Evolutionary conservation across 2,888 invertebrate genomes (phyloP), one percentile per base, ranked within the genome.

Genomic region (Cylloceria caligata): DNA sequence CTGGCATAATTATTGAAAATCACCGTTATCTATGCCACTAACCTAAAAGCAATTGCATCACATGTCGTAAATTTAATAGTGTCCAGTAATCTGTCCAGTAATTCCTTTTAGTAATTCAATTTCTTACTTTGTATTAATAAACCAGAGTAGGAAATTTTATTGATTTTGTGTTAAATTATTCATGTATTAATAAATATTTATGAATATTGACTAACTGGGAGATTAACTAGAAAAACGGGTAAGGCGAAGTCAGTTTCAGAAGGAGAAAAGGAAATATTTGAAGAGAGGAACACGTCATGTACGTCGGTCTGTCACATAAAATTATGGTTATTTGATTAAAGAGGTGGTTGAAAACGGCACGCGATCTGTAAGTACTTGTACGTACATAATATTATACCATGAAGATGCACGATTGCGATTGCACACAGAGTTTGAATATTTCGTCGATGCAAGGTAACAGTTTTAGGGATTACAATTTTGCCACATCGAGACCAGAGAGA

Each of bases 1-100:
- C 77, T 83, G 72, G 78, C 52, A 30, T 78, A 85, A 85, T 85
- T 84, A 87, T 87, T 87, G 74, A 81, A 68, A 79, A 74, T 81
- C 68, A 69, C 83, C 84, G 81, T 86, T 87, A 84, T 85, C 85
- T 85, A 81, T 57, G 55, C 60, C 42, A 60, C 62, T 0, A 19
- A 16, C 19, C 7, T 16, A 11, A 4, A 69, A 21, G 27, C 16
- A n/a, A 34, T 0, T 39, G 3, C n/a, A 16, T 3, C 2, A 3
- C 62, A 6, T 21, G 21, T 13, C 9, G 36, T 13, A 19, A 47
- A 19, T 6, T 19, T 47, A 3, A 19, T 47, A 5, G n/a, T n/a
- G 13, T 42, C 13, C 21, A 49, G 16, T n/a, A 49, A 4, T 19
- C n/a, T n/a, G n/a, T n/a, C n/a, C n/a, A n/a, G n/a, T n/a, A n/a